Percentiles rank a stretch among this genome's conserved stretches.
Evolutionary conservation across 2,888 invertebrate genomes (phyloP).

Genomic region (Plebejus argus): DNA sequence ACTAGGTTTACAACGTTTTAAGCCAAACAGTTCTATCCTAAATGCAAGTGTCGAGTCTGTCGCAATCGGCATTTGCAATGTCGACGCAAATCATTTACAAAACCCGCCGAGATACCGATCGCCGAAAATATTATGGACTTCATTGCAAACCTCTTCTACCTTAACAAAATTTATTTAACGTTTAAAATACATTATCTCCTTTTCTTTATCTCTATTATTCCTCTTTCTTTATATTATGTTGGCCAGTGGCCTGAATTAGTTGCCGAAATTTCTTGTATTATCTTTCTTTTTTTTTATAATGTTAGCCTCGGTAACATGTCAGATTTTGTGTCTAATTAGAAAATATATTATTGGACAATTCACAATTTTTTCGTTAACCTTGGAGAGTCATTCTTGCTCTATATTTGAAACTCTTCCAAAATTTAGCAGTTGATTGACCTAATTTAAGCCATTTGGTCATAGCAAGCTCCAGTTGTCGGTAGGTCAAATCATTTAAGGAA

Average conservation of each 20-base stretch:
- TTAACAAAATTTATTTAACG: not conserved
- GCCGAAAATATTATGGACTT: conserved; percentile 28
- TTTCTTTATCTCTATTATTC: not conserved
- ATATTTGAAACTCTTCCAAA: not conserved
- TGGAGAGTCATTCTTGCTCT: not conserved
- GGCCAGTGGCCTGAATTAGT: too few relatives aligned
- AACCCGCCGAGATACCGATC: conserved; percentile 52
- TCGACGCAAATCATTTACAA: conserved; percentile 61
- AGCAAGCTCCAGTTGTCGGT: conserved; percentile 22
- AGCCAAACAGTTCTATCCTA: conserved; percentile 71
- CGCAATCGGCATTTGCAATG: conserved; percentile 66
- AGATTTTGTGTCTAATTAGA: not conserved
- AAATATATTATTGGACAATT: not conserved
- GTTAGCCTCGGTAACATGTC: too few relatives aligned
- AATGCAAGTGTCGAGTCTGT: conserved; percentile 59
- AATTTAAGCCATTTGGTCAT: conserved; percentile 15
- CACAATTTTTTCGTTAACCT: not conserved
- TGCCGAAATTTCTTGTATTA: too few relatives aligned
- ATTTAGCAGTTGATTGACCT: conserved; percentile 23
- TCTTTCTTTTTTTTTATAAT: too few relatives aligned
- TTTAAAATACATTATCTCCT: not conserved
- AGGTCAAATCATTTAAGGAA: conserved; percentile 28
- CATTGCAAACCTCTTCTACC: not conserved
- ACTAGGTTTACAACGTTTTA: conserved; percentile 73
- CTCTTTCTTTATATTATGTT: too few relatives aligned